Evolutionary conservation across 2,797 vertebrate genomes (phyloP), one percentile per base, ranked within the genome.

Genomic region (Pteronotus mesoamericanus): DNA sequence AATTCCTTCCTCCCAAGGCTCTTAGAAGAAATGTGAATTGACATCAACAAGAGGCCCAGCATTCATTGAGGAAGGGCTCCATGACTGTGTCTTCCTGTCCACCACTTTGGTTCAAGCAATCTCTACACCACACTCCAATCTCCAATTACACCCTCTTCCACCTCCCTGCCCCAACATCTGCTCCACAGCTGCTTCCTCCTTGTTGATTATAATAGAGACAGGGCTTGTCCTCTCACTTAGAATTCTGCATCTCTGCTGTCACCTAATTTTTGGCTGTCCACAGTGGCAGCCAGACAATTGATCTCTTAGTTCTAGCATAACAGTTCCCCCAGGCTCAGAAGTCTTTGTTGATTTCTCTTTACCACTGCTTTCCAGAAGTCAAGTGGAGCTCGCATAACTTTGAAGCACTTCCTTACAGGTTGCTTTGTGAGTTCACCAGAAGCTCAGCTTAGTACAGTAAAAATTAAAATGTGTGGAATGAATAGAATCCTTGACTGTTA

Each of bases 291-390:
- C 74, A 85, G 59, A 74, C 39, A n/a, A 12, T 34, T 29, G 46
- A 55, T 42, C 66, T 91, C 91, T 90, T 86, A 86, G 86, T 94
- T 90, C 91, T 22, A 32, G 39, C 44, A 22, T 7, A 1, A 18
- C 37, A 80, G 42, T 68, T 71, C 69, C 72, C 89, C 71, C 77
- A 26, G 91, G 79, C 88, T 89, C 88, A 44, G 64, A 57, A 61
- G 21, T 86, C 89, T 93, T 77, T 75, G 92, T 46, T 83, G 83
- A 87, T 57, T 51, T 89, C 91, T 74, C 48, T 72, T 87, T 85
- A 29, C 78, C 32, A 14, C 19, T 11, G 22, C 82, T 66, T 88
- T 91, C 71, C 29, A 2, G 55, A 94, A 95, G 46, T 74, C 46
- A 55, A 55, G 29, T 57, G 29, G 55, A 53, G 51, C 64, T 71